A percentile compares a stretch with the other conserved stretches of the same genome.
phyloP scores from a whole-genome alignment of 1,140 invertebrate genomes.

The Polypedilum vanderplanki region DNA sequence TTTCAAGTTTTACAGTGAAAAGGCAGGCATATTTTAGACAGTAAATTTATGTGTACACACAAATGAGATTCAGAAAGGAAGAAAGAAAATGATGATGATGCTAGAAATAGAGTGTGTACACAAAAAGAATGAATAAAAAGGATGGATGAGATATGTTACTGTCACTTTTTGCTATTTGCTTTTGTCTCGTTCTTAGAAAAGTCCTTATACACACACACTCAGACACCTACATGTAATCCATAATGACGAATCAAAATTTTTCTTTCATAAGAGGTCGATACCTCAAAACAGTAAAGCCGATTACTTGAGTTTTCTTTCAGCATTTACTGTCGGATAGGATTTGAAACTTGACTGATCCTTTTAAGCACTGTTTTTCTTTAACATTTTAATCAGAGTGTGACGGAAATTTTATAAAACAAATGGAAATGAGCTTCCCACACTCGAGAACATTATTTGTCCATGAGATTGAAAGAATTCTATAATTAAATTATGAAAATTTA shows the following conservation, averaged over 20 bases:
- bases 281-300: conserved; percentile 9
- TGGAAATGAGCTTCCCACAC: not conserved
- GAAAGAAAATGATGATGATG: not conserved
- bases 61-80: conserved; percentile 2
- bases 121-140: not conserved
- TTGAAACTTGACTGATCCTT: not conserved
- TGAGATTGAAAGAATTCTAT: not conserved
- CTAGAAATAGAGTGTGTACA: not conserved
- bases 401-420: not conserved
- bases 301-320: not conserved
- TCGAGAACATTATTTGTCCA: not conserved
- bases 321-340: not conserved
- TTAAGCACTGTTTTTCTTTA: not conserved
- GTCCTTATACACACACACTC: not conserved
- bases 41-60: not conserved
- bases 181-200: not conserved
- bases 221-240: not conserved
- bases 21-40: not conserved
- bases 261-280: not conserved
- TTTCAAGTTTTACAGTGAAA: not conserved
- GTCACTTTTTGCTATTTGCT: not conserved
- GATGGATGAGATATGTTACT: not conserved
- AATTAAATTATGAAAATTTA: conserved; percentile 9
- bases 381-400: not conserved
- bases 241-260: not conserved